Evolutionary conservation across 2,888 invertebrate genomes (phyloP).

Genomic region (Shargacucullia verbasci): DNA sequence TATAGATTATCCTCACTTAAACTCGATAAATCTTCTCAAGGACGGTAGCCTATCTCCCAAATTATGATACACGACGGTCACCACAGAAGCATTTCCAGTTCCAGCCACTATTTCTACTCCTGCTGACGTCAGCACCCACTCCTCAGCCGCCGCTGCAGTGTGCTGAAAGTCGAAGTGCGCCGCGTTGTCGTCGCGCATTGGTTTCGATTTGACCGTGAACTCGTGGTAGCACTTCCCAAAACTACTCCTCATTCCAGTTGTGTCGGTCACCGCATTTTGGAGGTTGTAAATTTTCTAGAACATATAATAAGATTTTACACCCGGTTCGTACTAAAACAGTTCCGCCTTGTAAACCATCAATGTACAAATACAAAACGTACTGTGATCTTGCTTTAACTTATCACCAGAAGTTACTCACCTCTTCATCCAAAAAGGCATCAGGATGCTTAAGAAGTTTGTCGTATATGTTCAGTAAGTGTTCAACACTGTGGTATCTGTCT

Average conservation of each 20-base stretch:
- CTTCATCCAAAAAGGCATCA: conserved; percentile 92
- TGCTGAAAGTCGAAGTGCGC: conserved; percentile 76
- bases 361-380: too few relatives aligned
- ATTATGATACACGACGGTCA: conserved; percentile 90
- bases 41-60: conserved; percentile 90
- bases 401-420: conserved; percentile 86
- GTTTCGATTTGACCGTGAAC: conserved; percentile 73
- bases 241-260: conserved; percentile 75
- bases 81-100: conserved; percentile 75
- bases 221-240: conserved; percentile 72
- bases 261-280: conserved; percentile 77
- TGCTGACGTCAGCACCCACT: conserved; percentile 77
- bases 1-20: conserved; percentile 42
- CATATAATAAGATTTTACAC: too few relatives aligned
- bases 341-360: too few relatives aligned
- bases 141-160: conserved; percentile 60
- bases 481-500: conserved; percentile 88
- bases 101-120: conserved; percentile 76
- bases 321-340: too few relatives aligned
- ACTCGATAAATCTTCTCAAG: conserved; percentile 83
- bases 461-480: conserved; percentile 90
- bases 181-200: conserved; percentile 71
- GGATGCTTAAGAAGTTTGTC: conserved; percentile 82
- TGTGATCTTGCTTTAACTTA: too few relatives aligned
- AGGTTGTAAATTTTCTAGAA: conserved; percentile 83